Evolutionary conservation across 2,797 vertebrate species (phyloP).

Genomic region (Cyprinella venusta): DNA sequence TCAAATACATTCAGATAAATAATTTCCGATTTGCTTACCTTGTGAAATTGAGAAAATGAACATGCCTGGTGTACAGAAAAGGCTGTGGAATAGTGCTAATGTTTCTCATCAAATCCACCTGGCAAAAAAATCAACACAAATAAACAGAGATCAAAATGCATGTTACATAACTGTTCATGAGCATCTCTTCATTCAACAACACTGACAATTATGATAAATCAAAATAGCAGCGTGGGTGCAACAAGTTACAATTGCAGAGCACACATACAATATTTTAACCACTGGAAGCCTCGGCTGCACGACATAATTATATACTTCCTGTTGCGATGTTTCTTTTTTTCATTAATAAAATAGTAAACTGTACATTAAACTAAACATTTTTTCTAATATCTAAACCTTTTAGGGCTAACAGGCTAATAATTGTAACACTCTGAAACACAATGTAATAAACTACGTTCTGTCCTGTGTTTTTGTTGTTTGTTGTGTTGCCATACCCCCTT

Average conservation of each 20-base stretch:
- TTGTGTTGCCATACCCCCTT: no score
- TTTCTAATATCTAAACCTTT: no score
- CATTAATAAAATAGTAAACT: no score
- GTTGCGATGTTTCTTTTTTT: no score
- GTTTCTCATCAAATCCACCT: constrained; percentile 98
- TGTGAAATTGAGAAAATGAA: constrained; percentile 99
- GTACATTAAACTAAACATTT: no score
- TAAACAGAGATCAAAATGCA: neutral
- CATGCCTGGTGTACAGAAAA: constrained; percentile 96
- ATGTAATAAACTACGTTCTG: no score
- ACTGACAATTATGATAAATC: neutral
- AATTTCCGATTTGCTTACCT: constrained; percentile 77
- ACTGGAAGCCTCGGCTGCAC: neutral
- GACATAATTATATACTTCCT: neutral
- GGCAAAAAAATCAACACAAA: constrained; percentile 65
- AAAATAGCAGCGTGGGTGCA: neutral
- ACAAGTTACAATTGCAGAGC: neutral
- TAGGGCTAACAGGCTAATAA: no score
- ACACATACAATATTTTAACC: neutral
- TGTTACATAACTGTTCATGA: neutral
- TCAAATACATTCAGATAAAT: constrained; percentile 11
- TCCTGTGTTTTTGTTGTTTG: no score
- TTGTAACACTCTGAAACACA: no score
- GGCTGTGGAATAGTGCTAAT: constrained; percentile 94
- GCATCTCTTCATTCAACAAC: neutral